Evolutionary conservation across 2,113 vertebrate species (phyloP).

Genomic region (Pterocles burchelli): DNA sequence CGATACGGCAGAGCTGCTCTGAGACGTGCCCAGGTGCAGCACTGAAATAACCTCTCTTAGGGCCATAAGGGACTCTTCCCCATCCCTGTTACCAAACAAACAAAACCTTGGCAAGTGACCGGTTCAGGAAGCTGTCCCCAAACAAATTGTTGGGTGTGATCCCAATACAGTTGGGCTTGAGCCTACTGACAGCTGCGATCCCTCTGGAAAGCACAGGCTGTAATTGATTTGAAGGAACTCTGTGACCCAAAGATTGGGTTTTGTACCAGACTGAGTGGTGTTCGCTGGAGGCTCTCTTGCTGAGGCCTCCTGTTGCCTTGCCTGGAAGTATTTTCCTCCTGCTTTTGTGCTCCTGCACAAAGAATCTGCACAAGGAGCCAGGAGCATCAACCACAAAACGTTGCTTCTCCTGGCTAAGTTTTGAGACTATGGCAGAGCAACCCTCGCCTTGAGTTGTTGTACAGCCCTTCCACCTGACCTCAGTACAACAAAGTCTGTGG

Average conservation of each 20-base stretch:
- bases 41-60: not conserved
- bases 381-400: not conserved
- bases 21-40: not conserved
- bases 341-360: not conserved
- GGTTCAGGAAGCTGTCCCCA: conserved; percentile 42
- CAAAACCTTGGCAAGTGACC: conserved; percentile 4
- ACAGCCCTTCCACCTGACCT: not conserved
- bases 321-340: not conserved
- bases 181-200: conserved; percentile 19
- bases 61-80: not conserved
- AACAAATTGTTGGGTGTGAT: conserved; percentile 29
- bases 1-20: not conserved
- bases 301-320: not conserved
- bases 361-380: not conserved
- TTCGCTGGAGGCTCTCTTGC: not conserved
- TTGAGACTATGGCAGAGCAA: accelerated
- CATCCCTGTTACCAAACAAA: conserved; percentile 18
- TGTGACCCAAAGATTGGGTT: not conserved
- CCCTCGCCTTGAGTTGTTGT: not conserved
- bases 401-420: not conserved
- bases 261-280: not conserved
- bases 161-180: not conserved
- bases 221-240: not conserved
- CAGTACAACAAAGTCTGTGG: not conserved
- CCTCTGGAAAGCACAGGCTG: not conserved